Base-by-base conservation (phyloP, 1,140 invertebrate genomes). In the Leptopilina boulardi region DNA sequence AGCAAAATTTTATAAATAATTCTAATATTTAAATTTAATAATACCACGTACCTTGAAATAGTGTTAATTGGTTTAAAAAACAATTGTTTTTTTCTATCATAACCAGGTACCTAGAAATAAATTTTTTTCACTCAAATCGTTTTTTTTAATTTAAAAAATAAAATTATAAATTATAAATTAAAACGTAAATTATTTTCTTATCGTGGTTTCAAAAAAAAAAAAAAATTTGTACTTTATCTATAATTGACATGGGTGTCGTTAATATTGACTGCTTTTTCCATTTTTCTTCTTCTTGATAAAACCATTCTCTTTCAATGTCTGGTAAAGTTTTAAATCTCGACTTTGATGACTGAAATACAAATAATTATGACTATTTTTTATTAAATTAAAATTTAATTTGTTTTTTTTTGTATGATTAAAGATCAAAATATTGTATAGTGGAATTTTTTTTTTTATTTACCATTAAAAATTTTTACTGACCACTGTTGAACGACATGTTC, bases 401-500 rank as follows among this genome's bases (percentile, higher is more conserved):
- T n/a, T n/a, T n/a, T n/a, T n/a, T n/a, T n/a, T n/a, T n/a, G n/a
- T n/a, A n/a, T n/a, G n/a, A n/a, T n/a, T n/a, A n/a, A n/a, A n/a
- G n/a, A n/a, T n/a, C n/a, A n/a, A n/a, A n/a, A n/a, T n/a, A n/a
- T n/a, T n/a, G n/a, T n/a, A n/a, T n/a, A n/a, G n/a, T n/a, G n/a
- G n/a, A n/a, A 18, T 51, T 19, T 18, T 18, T 3, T 51, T 18
- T 18, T 5, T 23, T 19, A 23, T 19, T 21, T 10, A 21, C 26
- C 3, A 38, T 0, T 30, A 66, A 51, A 8, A 30, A 30, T 30
- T 66, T 66, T 26, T 6, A 26, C 11, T 30, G n/a, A 30, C 23
- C 59, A 3, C 23, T 34, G 26, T 15, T 23, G 13, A 26, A n/a
- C n/a, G 26, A n/a, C 88, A 89, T 0, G 77, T 79, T 19, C 87